These are phyloP conservation scores for Todiramphus chloris DNA, from an alignment of 2,113 vertebrate species.

Conservation along the genomic window DNA sequence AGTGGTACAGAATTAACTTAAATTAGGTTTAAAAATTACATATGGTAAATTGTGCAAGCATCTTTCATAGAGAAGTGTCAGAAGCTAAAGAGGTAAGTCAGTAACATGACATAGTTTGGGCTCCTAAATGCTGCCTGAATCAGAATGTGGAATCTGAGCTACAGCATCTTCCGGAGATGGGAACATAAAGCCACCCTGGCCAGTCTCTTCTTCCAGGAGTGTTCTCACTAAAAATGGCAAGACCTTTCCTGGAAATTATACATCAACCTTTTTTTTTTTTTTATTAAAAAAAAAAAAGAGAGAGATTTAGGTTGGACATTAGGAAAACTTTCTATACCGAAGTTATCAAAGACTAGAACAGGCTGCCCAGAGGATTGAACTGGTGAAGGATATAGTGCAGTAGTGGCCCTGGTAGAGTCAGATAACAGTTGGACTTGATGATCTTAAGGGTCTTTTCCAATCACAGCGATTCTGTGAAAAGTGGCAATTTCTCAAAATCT, in stretches of 20 bases:
- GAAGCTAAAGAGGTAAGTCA: background rate
- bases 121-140: background rate
- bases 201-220: background rate
- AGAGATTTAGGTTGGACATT: too few relatives aligned
- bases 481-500: background rate
- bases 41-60: background rate
- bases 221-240: background rate
- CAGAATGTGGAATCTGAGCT: background rate
- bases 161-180: background rate
- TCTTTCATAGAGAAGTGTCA: background rate
- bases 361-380: too few relatives aligned
- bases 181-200: background rate
- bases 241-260: background rate
- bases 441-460: too few relatives aligned
- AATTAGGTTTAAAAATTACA: constrained; percentile 50
- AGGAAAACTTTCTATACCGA: too few relatives aligned
- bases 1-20: constrained; percentile 17
- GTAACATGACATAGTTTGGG: background rate
- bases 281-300: too few relatives aligned
- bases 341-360: too few relatives aligned
- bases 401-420: too few relatives aligned
- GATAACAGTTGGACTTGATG: too few relatives aligned
- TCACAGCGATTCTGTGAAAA: background rate
- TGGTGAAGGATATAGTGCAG: too few relatives aligned
- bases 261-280: background rate